Conservation (phyloP, 2,888 invertebrate genomes). For the Cylindroiulus punctatus region DNA sequence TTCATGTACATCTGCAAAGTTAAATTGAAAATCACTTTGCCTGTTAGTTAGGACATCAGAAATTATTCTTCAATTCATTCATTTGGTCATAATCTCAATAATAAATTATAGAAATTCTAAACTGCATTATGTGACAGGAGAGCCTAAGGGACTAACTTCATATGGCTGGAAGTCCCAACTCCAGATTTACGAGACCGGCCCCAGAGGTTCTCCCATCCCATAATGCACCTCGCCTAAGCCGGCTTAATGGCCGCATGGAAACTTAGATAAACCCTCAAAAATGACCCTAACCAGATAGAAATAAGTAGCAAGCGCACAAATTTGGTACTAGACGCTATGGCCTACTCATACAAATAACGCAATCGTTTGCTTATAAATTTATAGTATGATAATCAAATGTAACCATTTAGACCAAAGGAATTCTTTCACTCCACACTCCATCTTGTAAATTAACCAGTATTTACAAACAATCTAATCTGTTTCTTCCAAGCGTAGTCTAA, state of each 20-base stretch:
- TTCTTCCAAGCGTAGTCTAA: slow-evolving; percentile 3
- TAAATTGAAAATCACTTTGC: background rate
- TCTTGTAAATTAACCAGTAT: slow-evolving; percentile 45
- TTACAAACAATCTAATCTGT: slow-evolving; percentile 26
- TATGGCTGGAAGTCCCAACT: too few species aligned
- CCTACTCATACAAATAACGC: background rate
- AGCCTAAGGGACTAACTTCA: too few species aligned
- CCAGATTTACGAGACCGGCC: too few species aligned
- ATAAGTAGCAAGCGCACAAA: slow-evolving; percentile 1
- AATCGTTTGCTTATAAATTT: background rate
- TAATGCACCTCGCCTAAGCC: too few species aligned
- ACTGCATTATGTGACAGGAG: background rate
- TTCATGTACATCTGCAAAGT: background rate
- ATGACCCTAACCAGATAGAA: background rate
- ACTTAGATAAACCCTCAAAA: background rate
- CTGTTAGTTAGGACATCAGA: background rate
- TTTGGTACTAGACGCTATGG: background rate
- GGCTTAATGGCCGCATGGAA: background rate
- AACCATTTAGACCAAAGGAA: slow-evolving; percentile 48
- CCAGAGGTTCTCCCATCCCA: too few species aligned
- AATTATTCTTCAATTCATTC: background rate
- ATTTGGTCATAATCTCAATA: background rate
- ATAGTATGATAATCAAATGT: background rate
- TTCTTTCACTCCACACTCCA: slow-evolving; percentile 41
- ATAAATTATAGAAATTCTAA: background rate